Evolutionary conservation across 2,888 invertebrate species (phyloP).

Genomic region (Empis livida): DNA sequence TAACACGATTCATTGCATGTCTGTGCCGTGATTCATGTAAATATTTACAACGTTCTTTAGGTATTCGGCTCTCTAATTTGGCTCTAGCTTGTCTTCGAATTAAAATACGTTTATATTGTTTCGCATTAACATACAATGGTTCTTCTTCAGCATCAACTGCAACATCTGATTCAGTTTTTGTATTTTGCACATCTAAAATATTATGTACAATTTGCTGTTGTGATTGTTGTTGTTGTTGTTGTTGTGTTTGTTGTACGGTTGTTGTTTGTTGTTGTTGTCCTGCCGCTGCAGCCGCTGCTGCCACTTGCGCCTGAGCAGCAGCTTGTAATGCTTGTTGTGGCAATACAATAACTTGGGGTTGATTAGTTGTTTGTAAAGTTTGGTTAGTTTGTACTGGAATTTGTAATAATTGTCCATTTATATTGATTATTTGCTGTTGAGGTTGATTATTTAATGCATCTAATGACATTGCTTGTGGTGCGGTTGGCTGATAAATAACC

Average conservation of each 20-base stretch:
- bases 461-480: constrained; percentile 35
- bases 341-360: constrained; percentile 18
- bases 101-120: constrained; percentile 92
- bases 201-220: constrained; percentile 7
- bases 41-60: constrained; percentile 94
- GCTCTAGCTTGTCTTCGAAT: constrained; percentile 90
- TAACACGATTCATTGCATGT: constrained; percentile 93
- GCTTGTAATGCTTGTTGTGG: constrained; percentile 19
- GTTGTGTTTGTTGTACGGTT: constrained; percentile 7
- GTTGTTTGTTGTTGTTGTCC: constrained; percentile 15
- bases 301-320: constrained; percentile 17
- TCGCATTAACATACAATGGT: constrained; percentile 94
- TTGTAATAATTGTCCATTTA: constrained; percentile 35
- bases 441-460: constrained; percentile 33
- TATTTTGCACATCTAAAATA: constrained; percentile 16
- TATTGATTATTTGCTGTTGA: constrained; percentile 46
- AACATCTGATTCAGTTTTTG: constrained; percentile 23
- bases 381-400: constrained; percentile 22
- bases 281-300: constrained; percentile 7
- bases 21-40: constrained; percentile 94
- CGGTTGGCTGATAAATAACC: constrained; percentile 61
- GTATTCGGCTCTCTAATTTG: constrained; percentile 90
- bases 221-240: constrained; percentile 13
- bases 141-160: constrained; percentile 61
- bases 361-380: constrained; percentile 9